Percentiles rank a stretch among this genome's conserved stretches.
phyloP scores from a whole-genome alignment of 2,888 invertebrate species.

The Pristionchus maxplancki region DNA sequence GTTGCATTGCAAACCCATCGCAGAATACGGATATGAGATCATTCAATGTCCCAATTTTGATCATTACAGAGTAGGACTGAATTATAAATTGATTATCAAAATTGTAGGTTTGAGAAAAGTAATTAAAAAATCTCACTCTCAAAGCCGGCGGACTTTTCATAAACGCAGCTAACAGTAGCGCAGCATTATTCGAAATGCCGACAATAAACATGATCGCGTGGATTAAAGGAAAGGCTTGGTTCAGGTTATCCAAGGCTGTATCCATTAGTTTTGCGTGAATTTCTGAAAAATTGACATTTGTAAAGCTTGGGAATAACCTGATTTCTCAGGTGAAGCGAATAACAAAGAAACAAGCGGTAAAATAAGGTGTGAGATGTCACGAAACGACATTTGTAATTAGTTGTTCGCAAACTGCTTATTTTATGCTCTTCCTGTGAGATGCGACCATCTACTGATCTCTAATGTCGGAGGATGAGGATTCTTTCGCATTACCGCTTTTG shows the following conservation, averaged over 20 bases:
- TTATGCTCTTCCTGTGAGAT: not conserved
- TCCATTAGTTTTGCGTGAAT: not conserved
- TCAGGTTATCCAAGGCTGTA: not conserved
- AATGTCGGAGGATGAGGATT: no score
- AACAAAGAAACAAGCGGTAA: not conserved
- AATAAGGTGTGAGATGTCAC: not conserved
- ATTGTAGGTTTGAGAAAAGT: not conserved
- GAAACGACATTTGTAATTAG: not conserved
- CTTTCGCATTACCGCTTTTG: no score
- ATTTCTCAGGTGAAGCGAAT: not conserved
- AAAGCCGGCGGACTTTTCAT: not conserved
- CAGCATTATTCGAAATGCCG: not conserved
- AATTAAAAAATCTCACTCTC: not conserved
- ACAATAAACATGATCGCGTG: not conserved
- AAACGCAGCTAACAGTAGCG: not conserved
- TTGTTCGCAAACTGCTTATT: not conserved
- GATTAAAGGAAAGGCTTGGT: not conserved
- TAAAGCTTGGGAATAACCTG: not conserved
- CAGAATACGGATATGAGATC: not conserved
- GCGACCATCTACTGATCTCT: not conserved
- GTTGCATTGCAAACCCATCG: not conserved
- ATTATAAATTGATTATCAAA: no score
- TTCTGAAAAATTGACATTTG: not conserved
- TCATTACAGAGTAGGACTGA: conserved; percentile 19
- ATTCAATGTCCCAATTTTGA: not conserved